Evolutionary conservation across 2,113 vertebrate species (phyloP).

Genomic region (Manacus vitellinus): DNA sequence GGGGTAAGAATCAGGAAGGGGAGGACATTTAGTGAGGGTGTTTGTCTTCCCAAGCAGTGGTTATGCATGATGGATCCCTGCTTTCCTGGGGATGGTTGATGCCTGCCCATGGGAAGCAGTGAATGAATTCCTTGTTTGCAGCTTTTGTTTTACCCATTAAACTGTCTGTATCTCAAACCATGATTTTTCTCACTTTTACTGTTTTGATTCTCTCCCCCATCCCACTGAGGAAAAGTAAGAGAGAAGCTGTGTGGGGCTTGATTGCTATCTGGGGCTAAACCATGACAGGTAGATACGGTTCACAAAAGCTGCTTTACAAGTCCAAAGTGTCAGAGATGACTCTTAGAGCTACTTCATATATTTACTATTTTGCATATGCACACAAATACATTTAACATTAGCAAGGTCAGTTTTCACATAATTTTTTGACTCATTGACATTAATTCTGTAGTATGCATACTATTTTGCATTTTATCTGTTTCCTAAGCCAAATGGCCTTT

Average conservation of each 20-base stretch:
- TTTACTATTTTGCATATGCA: background rate
- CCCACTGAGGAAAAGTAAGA: background rate
- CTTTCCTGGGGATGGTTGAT: background rate
- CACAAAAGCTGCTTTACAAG: background rate
- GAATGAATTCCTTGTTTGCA: background rate
- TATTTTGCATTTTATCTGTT: background rate
- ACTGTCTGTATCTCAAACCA: background rate
- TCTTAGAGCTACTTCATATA: background rate
- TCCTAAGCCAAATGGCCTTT: background rate
- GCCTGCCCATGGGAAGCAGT: background rate
- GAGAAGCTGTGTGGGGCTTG: background rate
- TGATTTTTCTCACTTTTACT: background rate
- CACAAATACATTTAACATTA: background rate
- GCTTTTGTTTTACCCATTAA: background rate
- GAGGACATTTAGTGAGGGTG: background rate
- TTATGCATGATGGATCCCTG: background rate
- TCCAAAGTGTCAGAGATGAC: background rate
- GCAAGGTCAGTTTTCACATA: background rate
- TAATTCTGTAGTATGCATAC: background rate
- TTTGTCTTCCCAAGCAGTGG: background rate
- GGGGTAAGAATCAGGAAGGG: background rate
- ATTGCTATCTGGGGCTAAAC: background rate
- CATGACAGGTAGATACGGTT: background rate
- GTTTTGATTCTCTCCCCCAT: background rate
- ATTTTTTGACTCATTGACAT: background rate